Percentiles rank a stretch among this genome's conserved stretches.
phyloP scores from a whole-genome alignment of 2,797 vertebrate genomes.

The Ataeniobius toweri region DNA sequence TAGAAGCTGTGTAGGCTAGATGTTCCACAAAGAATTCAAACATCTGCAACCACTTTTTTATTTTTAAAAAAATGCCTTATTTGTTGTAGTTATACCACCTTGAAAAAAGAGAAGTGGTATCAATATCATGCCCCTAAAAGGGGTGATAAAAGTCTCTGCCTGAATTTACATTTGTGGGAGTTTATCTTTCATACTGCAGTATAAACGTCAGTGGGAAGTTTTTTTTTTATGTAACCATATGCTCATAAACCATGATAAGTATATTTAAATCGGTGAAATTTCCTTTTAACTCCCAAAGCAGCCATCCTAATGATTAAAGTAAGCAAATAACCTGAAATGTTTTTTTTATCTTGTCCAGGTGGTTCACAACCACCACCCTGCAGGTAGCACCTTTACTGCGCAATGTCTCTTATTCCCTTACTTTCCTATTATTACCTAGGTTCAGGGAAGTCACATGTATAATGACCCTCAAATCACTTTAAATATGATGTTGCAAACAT shows the following conservation, averaged over 20 bases:
- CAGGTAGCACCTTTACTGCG: background rate
- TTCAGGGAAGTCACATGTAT: slow-evolving; percentile 11
- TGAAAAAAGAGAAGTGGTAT: background rate
- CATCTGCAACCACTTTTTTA: background rate
- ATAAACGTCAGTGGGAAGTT: background rate
- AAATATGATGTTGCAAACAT: slow-evolving; percentile 31
- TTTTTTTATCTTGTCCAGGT: background rate
- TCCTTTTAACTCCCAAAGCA: no score
- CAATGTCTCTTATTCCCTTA: background rate
- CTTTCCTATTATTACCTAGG: slow-evolving; percentile 15
- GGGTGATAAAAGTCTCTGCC: no score
- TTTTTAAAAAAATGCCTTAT: background rate
- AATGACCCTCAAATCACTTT: background rate
- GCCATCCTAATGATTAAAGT: background rate
- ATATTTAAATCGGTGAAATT: background rate
- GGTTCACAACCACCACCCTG: background rate
- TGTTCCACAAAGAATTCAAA: background rate
- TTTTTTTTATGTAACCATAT: background rate
- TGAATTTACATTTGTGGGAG: background rate
- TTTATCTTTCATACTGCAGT: background rate
- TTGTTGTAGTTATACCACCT: background rate
- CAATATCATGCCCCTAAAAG: background rate
- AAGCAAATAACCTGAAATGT: background rate
- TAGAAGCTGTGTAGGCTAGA: background rate
- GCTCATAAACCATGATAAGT: background rate